Evolutionary conservation across 1,140 invertebrate species (phyloP).

Genomic region (Eriocheir sinensis): DNA sequence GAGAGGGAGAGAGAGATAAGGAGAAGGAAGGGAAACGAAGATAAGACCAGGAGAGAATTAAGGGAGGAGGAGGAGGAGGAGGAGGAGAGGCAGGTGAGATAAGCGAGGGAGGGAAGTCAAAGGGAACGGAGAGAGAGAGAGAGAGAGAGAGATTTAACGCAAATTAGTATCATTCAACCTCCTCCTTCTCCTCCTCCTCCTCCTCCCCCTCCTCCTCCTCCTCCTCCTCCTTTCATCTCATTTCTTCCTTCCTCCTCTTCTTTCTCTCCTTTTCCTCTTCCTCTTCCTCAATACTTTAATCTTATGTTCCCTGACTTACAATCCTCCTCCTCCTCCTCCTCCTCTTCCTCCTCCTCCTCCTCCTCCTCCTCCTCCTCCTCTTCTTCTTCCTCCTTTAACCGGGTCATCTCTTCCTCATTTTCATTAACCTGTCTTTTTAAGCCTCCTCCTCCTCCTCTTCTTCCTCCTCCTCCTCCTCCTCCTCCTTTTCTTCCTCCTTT

Average conservation of each 20-base stretch:
- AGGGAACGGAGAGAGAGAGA: neutral
- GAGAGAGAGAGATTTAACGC: neutral
- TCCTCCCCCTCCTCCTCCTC: neutral
- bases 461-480: neutral
- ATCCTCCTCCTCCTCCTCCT: neutral
- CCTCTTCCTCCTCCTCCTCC: neutral
- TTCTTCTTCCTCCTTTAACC: neutral
- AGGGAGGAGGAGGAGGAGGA: neutral
- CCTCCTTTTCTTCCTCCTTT: neutral
- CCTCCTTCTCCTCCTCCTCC: neutral
- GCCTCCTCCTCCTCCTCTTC: neutral
- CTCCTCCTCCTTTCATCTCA: neutral
- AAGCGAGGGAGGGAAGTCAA: slow-evolving; percentile 6
- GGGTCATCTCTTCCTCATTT: neutral
- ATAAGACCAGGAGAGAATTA: neutral
- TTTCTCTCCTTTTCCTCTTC: neutral
- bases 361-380: neutral
- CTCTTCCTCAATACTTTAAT: neutral
- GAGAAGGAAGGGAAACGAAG: neutral
- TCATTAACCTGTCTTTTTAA: neutral
- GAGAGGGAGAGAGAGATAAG: slow-evolving; percentile 33
- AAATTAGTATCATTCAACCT: neutral
- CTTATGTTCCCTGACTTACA: neutral
- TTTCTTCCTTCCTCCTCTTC: neutral
- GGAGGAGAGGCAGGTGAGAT: neutral